Base-by-base conservation (phyloP, 1,140 invertebrate genomes). In the Hormaphis cornu region DNA sequence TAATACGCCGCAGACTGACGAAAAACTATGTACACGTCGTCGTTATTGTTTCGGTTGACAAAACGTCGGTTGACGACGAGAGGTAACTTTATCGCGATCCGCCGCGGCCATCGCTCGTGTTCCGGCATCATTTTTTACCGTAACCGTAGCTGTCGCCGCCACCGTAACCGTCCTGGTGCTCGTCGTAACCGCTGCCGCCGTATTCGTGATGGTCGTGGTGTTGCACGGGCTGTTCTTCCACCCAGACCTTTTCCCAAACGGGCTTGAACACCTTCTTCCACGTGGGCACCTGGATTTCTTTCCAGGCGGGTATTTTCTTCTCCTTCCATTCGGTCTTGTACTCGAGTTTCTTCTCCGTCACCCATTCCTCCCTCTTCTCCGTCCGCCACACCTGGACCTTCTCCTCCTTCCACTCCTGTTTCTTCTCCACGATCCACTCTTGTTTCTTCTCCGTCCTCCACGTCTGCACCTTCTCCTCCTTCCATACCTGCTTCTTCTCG, bases 381-480 rank as follows among this genome's bases (percentile, higher is more conserved):
- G 84, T 86, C 70, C 84, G 83, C 87, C 87, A 89, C 33, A 87
- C 83, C 75, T 89, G 85, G 24, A 87, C 83, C 74, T 86, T 87
- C 75, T 89, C 84, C 72, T 88, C 84, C 46, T 87, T 80, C 87
- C 88, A 89, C 24, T 85, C 83, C 69, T 88, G 80, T 75, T 88
- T 87, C 77, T 90, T 89, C 72, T 89, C 84, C 8, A 84, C 83
- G 16, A 84, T 79, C 88, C 87, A 90, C 26, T 83, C 83, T 76
- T 89, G 86, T 75, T 88, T 89, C 78, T 89, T 89, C 70, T 86
- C 85, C 1, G 83, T 83, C 72, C 82, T 83, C 87, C 87, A 89
- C 18, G 87, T 80, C 75, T 87, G 85, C 71, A 88, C 83, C 84
- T 84, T 88, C 73, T 88, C 86, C 35, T 83, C 82, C 76, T 87